Conservation (phyloP, 1,140 invertebrate species). For the Lasioglossum baleicum region DNA sequence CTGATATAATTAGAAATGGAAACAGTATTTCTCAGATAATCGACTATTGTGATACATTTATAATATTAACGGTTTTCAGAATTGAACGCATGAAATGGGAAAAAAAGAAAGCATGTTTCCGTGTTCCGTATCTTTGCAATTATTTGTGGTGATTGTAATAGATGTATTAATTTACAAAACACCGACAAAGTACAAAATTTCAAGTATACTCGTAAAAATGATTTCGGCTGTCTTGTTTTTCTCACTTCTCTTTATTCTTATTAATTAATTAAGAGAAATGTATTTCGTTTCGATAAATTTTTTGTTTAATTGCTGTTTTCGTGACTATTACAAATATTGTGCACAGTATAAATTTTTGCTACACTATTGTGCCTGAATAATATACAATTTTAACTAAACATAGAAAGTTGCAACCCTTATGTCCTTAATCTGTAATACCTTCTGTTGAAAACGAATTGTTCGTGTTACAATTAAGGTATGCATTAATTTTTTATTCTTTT, state of each 20-base stretch:
- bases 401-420: neutral
- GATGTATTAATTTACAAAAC: constrained; percentile 38
- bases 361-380: constrained; percentile 13
- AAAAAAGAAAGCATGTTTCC: constrained; percentile 7
- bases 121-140: constrained; percentile 43
- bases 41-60: constrained; percentile 53
- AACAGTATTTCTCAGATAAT: constrained; percentile 35
- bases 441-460: neutral
- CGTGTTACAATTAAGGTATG: neutral
- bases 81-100: neutral
- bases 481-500: constrained; percentile 10
- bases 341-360: constrained; percentile 13
- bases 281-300: neutral
- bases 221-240: neutral
- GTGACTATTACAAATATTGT: neutral
- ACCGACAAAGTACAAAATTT: constrained; percentile 51
- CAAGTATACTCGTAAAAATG: constrained; percentile 36
- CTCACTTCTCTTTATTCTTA: neutral
- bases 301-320: neutral
- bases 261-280: neutral
- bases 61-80: constrained; percentile 34
- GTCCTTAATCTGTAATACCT: neutral
- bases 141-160: constrained; percentile 33
- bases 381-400: constrained; percentile 19
- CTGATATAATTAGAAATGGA: neutral